Conservation (phyloP, 2,888 invertebrate genomes). For the Amiota mariae region DNA sequence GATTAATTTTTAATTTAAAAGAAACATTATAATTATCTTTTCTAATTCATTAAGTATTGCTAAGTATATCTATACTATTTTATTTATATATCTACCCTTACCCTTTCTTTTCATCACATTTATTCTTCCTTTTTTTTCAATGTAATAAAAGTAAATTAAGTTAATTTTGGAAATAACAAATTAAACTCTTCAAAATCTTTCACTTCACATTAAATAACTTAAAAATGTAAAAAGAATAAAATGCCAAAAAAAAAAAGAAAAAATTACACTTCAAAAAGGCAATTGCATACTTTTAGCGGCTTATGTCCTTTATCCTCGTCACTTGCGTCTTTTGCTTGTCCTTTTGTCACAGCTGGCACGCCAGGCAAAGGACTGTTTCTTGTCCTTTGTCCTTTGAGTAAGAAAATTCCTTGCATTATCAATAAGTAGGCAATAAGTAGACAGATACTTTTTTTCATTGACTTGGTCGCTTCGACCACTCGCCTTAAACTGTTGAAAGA, state of each 20-base stretch:
- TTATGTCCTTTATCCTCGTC: constrained; percentile 57
- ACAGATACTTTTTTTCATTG: constrained; percentile 30
- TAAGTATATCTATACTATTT: too few species aligned
- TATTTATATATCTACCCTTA: too few species aligned
- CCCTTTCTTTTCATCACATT: too few species aligned
- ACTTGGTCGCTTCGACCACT: constrained; percentile 42
- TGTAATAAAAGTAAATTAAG: too few species aligned
- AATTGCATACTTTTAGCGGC: constrained; percentile 45
- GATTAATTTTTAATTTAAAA: too few species aligned
- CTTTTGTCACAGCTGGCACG: constrained; percentile 51
- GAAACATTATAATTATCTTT: too few species aligned
- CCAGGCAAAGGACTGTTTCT: constrained; percentile 6
- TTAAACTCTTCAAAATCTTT: background rate
- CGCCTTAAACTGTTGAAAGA: constrained; percentile 55
- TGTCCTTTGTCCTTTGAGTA: constrained; percentile 15
- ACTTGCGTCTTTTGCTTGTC: background rate
- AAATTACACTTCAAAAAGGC: constrained; percentile 8
- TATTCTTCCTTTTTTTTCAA: too few species aligned
- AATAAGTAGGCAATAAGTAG: constrained; percentile 23
- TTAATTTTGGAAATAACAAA: background rate
- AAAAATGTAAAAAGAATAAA: constrained; percentile 28
- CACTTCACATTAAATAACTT: constrained; percentile 21
- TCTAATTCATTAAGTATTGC: too few species aligned
- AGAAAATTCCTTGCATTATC: constrained; percentile 24
- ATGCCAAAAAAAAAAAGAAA: constrained; percentile 24